Conservation (phyloP, 2,797 vertebrate genomes). For the Malacoctenus gilli region DNA sequence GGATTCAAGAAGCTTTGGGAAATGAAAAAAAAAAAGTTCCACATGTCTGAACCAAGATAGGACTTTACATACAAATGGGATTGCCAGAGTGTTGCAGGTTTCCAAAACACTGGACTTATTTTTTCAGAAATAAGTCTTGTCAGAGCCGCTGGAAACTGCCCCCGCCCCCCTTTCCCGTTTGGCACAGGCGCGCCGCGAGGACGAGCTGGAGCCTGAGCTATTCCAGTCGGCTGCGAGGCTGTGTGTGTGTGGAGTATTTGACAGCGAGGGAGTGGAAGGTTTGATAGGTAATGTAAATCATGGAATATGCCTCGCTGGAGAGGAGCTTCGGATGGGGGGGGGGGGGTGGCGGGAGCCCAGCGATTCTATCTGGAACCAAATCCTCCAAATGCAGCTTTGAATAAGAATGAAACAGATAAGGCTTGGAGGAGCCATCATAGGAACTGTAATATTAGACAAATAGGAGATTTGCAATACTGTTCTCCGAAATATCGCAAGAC, state of each 20-base stretch:
- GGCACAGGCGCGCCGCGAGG: conserved; percentile 34
- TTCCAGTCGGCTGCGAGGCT: conserved; percentile 39
- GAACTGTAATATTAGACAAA: conserved; percentile 63
- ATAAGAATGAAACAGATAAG: conserved; percentile 73
- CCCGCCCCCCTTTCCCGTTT: conserved; percentile 3
- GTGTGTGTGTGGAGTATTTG: conserved; percentile 50
- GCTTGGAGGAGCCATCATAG: conserved; percentile 52
- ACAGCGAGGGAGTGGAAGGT: conserved; percentile 54
- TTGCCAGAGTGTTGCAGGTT: conserved; percentile 55
- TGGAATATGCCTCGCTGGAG: conserved; percentile 50
- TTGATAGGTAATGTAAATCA: conserved; percentile 74
- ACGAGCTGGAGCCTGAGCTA: conserved; percentile 46
- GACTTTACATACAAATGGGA: conserved; percentile 72
- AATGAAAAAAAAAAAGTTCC: conserved; percentile 52
- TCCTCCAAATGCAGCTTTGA: conserved; percentile 72
- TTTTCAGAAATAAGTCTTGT: conserved; percentile 53
- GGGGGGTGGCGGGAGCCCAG: conserved; percentile 18
- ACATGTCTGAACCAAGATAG: conserved; percentile 62
- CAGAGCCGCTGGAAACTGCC: conserved; percentile 23
- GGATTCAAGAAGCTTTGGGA: conserved; percentile 36
- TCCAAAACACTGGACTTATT: conserved; percentile 61
- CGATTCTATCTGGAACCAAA: conserved; percentile 67
- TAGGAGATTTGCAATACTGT: conserved; percentile 56
- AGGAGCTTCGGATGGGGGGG: conserved; percentile 7
- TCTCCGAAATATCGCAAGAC: conserved; percentile 53